Conservation (phyloP, 2,888 invertebrate species). For the Drosophila buzzatii region DNA sequence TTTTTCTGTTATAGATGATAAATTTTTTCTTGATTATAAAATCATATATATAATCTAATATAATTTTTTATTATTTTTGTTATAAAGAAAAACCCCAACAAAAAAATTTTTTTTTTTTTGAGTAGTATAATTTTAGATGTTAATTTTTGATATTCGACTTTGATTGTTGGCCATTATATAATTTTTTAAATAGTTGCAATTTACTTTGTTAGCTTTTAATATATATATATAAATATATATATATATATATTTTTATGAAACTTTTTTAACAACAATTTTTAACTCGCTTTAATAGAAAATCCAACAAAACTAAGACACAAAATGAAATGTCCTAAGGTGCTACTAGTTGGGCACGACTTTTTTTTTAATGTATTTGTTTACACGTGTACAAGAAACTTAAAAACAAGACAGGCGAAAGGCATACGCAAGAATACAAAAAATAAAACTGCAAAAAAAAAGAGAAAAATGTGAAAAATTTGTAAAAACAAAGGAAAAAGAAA, state of each 20-base stretch:
- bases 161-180: conserved; percentile 66
- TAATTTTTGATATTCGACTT: conserved; percentile 50
- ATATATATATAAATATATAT: not conserved
- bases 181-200: conserved; percentile 50
- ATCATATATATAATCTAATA: conserved; percentile 10
- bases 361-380: conserved; percentile 42
- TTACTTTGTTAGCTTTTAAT: conserved; percentile 49
- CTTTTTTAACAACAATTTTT: conserved; percentile 28
- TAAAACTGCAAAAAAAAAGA: conserved; percentile 4
- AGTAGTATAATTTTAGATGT: conserved; percentile 37
- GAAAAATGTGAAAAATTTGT: conserved; percentile 9
- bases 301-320: conserved; percentile 24
- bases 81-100: not conserved
- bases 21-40: conserved; percentile 26
- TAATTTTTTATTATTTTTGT: conserved; percentile 30
- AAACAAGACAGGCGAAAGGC: conserved; percentile 12
- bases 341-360: conserved; percentile 46
- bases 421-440: not conserved
- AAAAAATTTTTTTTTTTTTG: conserved; percentile 4
- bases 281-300: conserved; percentile 23
- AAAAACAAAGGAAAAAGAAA: conserved; percentile 19
- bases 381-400: conserved; percentile 33
- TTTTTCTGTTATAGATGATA: conserved; percentile 39
- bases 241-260: conserved; percentile 15
- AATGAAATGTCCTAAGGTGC: conserved; percentile 40